Conservation (phyloP, 64 coral and sea anemone genomes). For the Pachyseris speciosa region DNA sequence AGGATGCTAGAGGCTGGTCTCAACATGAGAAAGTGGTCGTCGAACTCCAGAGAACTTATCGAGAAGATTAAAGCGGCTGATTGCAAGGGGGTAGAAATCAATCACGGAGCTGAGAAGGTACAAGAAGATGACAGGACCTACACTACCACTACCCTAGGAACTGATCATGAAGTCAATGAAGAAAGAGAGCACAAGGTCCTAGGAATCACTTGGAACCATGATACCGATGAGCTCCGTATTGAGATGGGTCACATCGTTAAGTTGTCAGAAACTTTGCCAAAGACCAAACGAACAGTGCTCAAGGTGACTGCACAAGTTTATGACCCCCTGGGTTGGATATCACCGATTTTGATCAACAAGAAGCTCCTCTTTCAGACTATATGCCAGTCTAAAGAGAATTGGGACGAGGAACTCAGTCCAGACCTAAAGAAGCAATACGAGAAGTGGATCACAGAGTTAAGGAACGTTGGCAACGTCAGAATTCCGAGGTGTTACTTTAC, state of each 20-base stretch:
- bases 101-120: too few species aligned
- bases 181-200: constrained; percentile 3
- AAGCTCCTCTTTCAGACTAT: constrained; percentile 27
- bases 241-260: not conserved
- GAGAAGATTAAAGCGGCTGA: not conserved
- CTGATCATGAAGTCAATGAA: not conserved
- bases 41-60: constrained; percentile 13
- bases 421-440: too few species aligned
- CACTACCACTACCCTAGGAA: not conserved
- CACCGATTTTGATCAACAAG: not conserved
- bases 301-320: constrained; percentile 8
- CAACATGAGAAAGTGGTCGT: constrained; percentile 27
- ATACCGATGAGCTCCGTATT: constrained; percentile 6
- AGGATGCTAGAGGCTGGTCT: constrained; percentile 16
- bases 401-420: too few species aligned
- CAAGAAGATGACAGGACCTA: too few species aligned
- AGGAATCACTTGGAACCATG: constrained; percentile 14
- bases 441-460: too few species aligned
- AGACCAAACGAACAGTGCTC: constrained; percentile 11
- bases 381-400: constrained; percentile 3
- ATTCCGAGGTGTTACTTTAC: constrained; percentile 40
- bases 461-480: too few species aligned
- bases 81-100: not conserved
- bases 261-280: not conserved
- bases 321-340: constrained; percentile 23